Conservation (phyloP, 1,140 invertebrate genomes). For the Brachionus plicatilis region DNA sequence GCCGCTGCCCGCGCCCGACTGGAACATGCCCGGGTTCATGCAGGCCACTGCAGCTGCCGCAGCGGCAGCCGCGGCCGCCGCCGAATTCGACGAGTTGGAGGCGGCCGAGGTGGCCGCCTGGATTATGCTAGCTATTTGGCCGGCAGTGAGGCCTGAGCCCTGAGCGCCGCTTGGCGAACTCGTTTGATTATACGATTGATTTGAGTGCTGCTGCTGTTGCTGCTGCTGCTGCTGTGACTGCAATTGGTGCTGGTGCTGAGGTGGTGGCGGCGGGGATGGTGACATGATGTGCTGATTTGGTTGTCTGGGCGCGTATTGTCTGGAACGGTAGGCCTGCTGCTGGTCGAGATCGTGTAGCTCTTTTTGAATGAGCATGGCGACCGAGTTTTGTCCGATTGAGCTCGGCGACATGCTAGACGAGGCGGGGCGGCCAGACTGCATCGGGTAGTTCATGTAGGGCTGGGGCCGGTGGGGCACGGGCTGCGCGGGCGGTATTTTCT, state of each 20-base stretch:
- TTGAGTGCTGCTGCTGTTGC: background rate
- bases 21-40: background rate
- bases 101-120: background rate
- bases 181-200: background rate
- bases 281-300: background rate
- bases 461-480: background rate
- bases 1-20: background rate
- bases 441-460: background rate
- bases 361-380: conserved; percentile 18
- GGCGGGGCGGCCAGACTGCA: background rate
- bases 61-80: background rate
- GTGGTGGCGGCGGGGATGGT: background rate
- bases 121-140: conserved; percentile 5
- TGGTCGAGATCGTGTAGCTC: background rate
- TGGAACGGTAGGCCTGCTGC: background rate
- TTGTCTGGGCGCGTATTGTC: background rate
- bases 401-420: background rate
- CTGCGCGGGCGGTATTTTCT: background rate
- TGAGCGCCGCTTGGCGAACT: background rate
- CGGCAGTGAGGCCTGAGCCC: background rate
- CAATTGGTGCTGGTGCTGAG: background rate
- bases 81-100: background rate
- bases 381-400: background rate
- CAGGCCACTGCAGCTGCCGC: background rate
- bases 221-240: background rate